phyloP scores from a whole-genome alignment of 2,888 invertebrate species.

The Philaethria dido region DNA sequence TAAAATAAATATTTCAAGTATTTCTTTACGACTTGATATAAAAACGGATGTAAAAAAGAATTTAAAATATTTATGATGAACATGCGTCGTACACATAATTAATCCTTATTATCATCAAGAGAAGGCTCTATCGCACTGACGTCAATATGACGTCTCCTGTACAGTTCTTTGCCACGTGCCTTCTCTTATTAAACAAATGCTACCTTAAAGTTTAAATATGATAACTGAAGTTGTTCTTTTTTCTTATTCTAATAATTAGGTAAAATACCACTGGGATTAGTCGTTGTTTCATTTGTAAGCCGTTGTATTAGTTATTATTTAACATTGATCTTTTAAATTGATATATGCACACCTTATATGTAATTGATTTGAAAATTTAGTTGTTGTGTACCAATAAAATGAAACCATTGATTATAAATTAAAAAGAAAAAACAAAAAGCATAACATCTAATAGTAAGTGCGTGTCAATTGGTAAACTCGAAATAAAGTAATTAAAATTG shows the following conservation, averaged over 20 bases:
- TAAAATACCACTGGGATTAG: not conserved
- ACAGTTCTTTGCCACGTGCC: constrained; percentile 16
- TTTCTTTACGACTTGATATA: not conserved
- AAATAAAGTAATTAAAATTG: too few species aligned
- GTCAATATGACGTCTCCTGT: constrained; percentile 25
- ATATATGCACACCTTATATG: not conserved
- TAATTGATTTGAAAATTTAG: too few species aligned
- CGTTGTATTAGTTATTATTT: not conserved
- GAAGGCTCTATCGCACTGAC: constrained; percentile 34
- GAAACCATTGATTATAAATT: not conserved
- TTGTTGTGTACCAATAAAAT: not conserved
- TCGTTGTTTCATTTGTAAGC: not conserved
- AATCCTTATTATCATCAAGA: constrained; percentile 26
- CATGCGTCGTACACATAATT: constrained; percentile 19
- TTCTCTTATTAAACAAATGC: constrained; percentile 11
- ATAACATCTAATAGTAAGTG: not conserved
- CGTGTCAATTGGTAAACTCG: not conserved
- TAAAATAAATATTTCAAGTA: constrained; percentile 3
- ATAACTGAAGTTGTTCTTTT: not conserved
- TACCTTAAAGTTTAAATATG: constrained; percentile 18
- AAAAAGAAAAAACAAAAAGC: not conserved
- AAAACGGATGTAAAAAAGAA: not conserved
- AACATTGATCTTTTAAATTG: not conserved
- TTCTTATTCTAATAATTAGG: not conserved
- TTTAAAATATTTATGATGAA: constrained; percentile 11